Evolutionary conservation across 2,113 vertebrate genomes (phyloP).

Genomic region (Hippocampus zosterae): DNA sequence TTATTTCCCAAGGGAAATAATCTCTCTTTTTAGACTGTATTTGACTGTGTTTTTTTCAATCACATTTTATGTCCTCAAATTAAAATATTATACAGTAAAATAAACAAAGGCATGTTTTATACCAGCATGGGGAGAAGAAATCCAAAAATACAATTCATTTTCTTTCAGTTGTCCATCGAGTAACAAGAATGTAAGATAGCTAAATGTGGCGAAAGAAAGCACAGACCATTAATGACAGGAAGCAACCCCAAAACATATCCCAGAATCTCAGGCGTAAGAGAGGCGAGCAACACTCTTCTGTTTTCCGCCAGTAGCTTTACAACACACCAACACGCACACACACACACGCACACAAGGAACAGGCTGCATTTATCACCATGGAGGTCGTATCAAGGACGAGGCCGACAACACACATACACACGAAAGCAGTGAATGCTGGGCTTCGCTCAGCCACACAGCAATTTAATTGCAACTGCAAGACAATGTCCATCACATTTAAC

Average conservation of each 20-base stretch:
- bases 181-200: neutral
- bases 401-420: neutral
- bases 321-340: neutral
- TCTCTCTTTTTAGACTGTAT: neutral
- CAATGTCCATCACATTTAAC: neutral
- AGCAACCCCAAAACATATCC: neutral
- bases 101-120: neutral
- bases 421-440: neutral
- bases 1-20: neutral
- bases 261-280: neutral
- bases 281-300: neutral
- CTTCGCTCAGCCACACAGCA: neutral
- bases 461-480: neutral
- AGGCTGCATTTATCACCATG: neutral
- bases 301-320: neutral
- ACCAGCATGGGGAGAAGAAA: neutral
- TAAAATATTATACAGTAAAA: neutral
- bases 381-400: neutral
- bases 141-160: too few species aligned
- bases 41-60: neutral
- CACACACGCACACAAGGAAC: neutral
- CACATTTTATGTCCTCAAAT: too few species aligned
- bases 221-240: neutral
- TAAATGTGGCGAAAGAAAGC: neutral
- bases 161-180: neutral